Evolutionary conservation across 2,113 vertebrate species (phyloP).

Genomic region (Trogon surrucura): DNA sequence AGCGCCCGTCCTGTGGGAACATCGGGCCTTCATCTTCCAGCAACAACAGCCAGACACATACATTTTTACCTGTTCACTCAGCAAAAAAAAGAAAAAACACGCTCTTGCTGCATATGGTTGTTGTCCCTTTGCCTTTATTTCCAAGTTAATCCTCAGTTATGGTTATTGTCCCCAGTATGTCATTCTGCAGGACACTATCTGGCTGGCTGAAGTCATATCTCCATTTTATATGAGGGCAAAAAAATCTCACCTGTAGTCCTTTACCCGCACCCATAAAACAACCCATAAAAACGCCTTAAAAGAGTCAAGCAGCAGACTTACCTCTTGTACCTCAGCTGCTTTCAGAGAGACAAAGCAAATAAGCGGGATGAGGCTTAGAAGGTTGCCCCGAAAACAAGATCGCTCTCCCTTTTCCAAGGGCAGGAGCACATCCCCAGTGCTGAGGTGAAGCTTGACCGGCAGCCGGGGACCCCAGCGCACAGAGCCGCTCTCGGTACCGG

Average conservation of each 20-base stretch:
- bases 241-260: not conserved
- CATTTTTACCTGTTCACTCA: not conserved
- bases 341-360: not conserved
- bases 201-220: not conserved
- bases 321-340: not conserved
- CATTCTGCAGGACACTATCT: not conserved
- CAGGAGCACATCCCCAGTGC: not conserved
- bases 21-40: rapidly evolving
- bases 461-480: not conserved
- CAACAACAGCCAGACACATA: not conserved
- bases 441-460: not conserved
- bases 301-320: not conserved
- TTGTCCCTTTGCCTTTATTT: not conserved
- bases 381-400: not conserved
- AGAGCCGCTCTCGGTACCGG: conserved; percentile 42
- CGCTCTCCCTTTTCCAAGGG: not conserved
- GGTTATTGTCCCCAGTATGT: not conserved
- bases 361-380: not conserved
- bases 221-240: not conserved
- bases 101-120: not conserved
- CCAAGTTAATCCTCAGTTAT: not conserved
- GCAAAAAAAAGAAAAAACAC: not conserved
- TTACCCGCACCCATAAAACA: not conserved
- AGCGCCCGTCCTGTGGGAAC: not conserved
- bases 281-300: not conserved